These are phyloP conservation scores for Notoglanidium macrostoma DNA, from an alignment of 2,797 vertebrate genomes.

Conservation along the genomic window DNA sequence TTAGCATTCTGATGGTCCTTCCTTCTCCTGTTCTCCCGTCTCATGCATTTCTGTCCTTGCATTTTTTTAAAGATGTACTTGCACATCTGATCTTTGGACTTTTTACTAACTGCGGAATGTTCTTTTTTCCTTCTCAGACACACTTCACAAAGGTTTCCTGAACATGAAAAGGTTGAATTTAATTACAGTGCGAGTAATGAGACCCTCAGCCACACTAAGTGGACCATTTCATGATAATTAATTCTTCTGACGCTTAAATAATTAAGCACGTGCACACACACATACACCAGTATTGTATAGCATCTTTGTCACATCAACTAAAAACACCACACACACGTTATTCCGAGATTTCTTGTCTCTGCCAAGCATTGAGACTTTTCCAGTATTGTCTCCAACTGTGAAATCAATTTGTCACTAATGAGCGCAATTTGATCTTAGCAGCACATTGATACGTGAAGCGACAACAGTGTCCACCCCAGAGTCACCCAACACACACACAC, in stretches of 20 bases:
- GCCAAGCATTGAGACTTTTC: constrained; percentile 1
- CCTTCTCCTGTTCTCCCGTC: constrained; percentile 21
- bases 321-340: constrained; percentile 16
- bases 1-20: constrained; percentile 42
- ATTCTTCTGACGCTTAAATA: constrained; percentile 57
- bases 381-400: constrained; percentile 32
- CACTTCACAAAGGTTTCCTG: constrained; percentile 38
- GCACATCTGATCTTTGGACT: background rate
- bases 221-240: constrained; percentile 56
- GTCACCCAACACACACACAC: background rate
- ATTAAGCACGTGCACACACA: constrained; percentile 42
- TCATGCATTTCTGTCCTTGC: constrained; percentile 10
- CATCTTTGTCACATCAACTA: constrained; percentile 20
- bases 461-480: background rate
- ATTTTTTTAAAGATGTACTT: background rate
- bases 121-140: background rate
- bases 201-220: constrained; percentile 52
- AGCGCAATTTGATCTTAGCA: constrained; percentile 21
- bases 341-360: background rate
- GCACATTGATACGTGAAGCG: background rate
- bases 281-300: background rate
- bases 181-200: constrained; percentile 69
- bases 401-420: constrained; percentile 35
- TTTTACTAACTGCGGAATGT: background rate
- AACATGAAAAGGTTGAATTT: constrained; percentile 61